Conservation (phyloP, 2,113 vertebrate genomes). For the Pelecanoides urinatrix region DNA sequence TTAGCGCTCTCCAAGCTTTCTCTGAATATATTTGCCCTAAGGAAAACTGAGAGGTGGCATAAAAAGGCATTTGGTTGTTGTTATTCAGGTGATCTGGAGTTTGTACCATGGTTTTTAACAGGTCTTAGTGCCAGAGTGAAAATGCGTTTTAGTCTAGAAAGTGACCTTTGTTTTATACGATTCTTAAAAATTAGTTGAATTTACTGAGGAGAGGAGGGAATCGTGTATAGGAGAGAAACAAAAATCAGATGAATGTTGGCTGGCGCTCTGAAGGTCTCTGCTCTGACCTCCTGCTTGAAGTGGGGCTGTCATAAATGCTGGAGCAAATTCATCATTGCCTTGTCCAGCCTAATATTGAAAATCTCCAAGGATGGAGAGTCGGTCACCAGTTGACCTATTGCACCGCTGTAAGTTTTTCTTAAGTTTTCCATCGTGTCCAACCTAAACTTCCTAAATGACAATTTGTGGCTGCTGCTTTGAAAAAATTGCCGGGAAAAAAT, state of each 20-base stretch:
- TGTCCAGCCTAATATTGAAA: background rate
- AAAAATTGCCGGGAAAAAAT: background rate
- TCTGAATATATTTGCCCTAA: background rate
- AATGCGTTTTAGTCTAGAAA: background rate
- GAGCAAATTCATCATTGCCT: background rate
- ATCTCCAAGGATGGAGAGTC: background rate
- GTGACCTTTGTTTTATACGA: background rate
- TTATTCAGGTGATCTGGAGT: background rate
- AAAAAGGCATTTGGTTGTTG: background rate
- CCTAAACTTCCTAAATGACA: background rate
- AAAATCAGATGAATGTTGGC: background rate
- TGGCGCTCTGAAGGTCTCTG: background rate
- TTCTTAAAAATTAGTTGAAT: background rate
- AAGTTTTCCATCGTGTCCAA: background rate
- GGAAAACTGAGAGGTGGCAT: background rate
- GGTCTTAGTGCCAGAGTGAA: background rate
- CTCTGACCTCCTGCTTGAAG: background rate
- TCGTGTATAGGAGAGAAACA: background rate
- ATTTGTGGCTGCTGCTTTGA: background rate
- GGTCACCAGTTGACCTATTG: rapidly evolving
- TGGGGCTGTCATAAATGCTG: background rate
- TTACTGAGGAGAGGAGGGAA: background rate
- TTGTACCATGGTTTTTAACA: background rate
- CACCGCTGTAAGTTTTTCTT: background rate
- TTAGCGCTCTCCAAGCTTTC: background rate